phyloP scores from a whole-genome alignment of 1,140 invertebrate species.

The Platyscapa corneri region DNA sequence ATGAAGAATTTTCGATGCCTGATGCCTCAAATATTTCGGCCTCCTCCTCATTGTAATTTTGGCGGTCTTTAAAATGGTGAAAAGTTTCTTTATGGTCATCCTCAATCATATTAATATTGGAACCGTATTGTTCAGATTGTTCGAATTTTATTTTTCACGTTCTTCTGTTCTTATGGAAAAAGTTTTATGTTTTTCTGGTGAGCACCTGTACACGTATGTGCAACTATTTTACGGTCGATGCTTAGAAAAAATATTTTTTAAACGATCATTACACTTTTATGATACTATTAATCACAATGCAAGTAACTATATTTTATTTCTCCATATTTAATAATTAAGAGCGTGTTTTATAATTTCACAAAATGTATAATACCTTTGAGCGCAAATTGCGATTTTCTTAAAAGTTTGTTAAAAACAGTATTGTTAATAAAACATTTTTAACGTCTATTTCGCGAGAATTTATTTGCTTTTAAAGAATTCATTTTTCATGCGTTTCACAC shows the following conservation, averaged over 20 bases:
- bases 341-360: too few species aligned
- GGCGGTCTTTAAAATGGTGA: neutral
- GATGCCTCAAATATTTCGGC: neutral
- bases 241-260: slow-evolving; percentile 1
- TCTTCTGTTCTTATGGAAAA: neutral
- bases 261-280: neutral
- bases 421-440: too few species aligned
- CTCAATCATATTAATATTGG: neutral
- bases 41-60: neutral
- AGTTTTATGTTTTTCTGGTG: neutral
- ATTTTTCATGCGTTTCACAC: too few species aligned
- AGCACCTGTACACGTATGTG: neutral
- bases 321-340: too few species aligned
- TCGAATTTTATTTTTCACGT: neutral
- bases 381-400: too few species aligned
- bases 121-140: too few species aligned
- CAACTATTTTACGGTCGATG: neutral
- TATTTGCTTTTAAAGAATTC: too few species aligned
- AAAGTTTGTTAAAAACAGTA: too few species aligned
- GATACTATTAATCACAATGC: neutral
- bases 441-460: too few species aligned
- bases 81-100: neutral
- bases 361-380: too few species aligned
- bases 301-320: too few species aligned
- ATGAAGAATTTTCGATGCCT: neutral